Base-by-base conservation (phyloP, 1,140 invertebrate genomes). In the Leguminivora glycinivorella region DNA sequence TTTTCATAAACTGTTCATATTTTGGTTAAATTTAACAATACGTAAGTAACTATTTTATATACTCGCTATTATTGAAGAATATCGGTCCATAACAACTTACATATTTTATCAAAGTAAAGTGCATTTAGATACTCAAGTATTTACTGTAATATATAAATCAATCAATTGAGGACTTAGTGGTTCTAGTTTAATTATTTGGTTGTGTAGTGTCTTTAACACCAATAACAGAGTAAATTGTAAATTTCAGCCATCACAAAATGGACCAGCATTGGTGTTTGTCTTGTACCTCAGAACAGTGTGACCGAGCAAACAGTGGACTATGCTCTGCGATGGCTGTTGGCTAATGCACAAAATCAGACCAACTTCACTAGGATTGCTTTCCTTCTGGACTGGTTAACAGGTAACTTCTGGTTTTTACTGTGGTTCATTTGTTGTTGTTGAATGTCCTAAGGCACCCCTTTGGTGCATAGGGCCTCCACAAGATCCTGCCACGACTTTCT, bases 331-430 rank as follows among this genome's bases (percentile, higher is more conserved):
- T 92, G 91, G 91, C 76, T 91, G 5, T 78, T 91, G 24, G 84
- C 80, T 58, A 90, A 89, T 72, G 82, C 83, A 76, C 75, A 80
- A 47, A 80, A 77, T 60, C 79, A 78, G 66, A 80, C 70, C n/a
- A 83, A 74, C 63, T 82, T 79, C 70, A 76, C 84, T 38, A 85
- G 83, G 72, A 82, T 88, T 40, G 77, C 75, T 0, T 88, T 87
- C 74, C 69, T 89, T n/a, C 75, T 92, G 7, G 85, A 89, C 67
- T 92, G 90, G 91, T 75, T 92, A 4, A 90, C 85, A 78, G 91
- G 91, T 92, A 79, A 70, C 47, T 76, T 38, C 38, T 40, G 14
- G 14, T 34, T 34, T 34, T 34, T 34, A 34, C 38, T 40, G 5
- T 3, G 4, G 12, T 40, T 0, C 14, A n/a, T 40, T 40, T 40